These are phyloP conservation scores for Platyscelio sp. DNA, from an alignment of 2,888 invertebrate genomes.

Conservation along the genomic window DNA sequence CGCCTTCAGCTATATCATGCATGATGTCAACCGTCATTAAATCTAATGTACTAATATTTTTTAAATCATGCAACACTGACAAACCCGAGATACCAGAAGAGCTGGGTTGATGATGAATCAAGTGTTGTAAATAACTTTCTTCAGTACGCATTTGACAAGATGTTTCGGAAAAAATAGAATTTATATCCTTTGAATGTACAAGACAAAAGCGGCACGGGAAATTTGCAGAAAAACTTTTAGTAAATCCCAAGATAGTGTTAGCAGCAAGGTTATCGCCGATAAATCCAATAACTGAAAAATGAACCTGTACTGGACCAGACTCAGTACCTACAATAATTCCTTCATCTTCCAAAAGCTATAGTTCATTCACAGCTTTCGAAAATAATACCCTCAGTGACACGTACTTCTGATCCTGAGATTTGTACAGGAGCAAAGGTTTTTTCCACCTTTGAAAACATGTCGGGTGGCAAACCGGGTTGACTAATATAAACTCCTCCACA, in stretches of 20 bases:
- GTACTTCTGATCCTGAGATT: conserved; percentile 43
- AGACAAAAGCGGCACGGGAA: conserved; percentile 30
- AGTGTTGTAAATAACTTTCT: conserved; percentile 25
- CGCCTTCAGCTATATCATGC: conserved; percentile 64
- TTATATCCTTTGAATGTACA: conserved; percentile 14
- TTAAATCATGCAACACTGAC: conserved; percentile 36
- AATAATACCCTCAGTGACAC: conserved; percentile 10
- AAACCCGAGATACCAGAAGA: conserved; percentile 1
- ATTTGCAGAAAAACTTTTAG: conserved; percentile 46
- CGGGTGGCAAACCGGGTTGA: conserved; percentile 48
- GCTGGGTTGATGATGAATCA: not conserved
- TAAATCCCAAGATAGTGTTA: conserved; percentile 65
- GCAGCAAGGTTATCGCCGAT: conserved; percentile 66
- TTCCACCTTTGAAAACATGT: conserved; percentile 57
- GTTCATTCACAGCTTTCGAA: conserved; percentile 16
- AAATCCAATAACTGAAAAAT: conserved; percentile 41
- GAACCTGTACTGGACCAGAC: conserved; percentile 4
- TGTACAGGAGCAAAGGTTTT: conserved; percentile 39
- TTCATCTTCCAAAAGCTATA: not conserved
- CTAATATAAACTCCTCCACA: conserved; percentile 51
- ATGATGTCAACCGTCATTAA: conserved; percentile 42
- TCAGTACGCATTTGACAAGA: conserved; percentile 33
- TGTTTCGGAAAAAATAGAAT: conserved; percentile 16
- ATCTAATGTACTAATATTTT: conserved; percentile 4
- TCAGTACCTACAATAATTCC: conserved; percentile 46